Base-by-base conservation (phyloP, 2,113 vertebrate genomes). In the Sceloporus tristichus region DNA sequence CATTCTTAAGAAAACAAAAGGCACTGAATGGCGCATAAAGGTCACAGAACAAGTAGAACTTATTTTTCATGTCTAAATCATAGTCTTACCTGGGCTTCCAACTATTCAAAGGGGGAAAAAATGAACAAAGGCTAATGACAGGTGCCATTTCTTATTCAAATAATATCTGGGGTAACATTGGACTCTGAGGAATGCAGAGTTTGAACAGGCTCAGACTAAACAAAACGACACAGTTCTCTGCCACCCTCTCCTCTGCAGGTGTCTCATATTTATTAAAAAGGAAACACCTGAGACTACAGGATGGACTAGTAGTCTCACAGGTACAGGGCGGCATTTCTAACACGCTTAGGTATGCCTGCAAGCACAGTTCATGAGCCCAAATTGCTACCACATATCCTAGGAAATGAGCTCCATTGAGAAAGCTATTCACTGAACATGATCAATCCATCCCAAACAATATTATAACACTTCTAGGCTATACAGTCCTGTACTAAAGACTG, bases 131-230 rank as follows among this genome's bases (percentile, higher is more conserved):
- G 91, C 95, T 96, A 96, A 95, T 95, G 94, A 95, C 96, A 96
- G 93, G 91, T 91, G 91, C 93, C 90, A 89, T 95, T 96, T 96
- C 93, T 92, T 94, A 95, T 96, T 93, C 96, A 95, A 96, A 96
- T 96, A 96, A 96, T 91, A 92, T 90, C 94, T 91, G 92, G 91
- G 94, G 94, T 92, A 94, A 94, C 53, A 87, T 82, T 86, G 65
- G 92, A 91, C 62, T 34, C 86, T 89, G 91, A 96, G 94, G 96
- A 97, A 96, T 96, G 96, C 83, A 93, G 80, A 91, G 91, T 93
- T 92, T 95, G 93, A 93, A 96, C 95, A 94, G 94, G 90, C 88
- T 92, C 54, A 90, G 79, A 90, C 92, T 95, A 96, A 96, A 96
- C 95, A 95, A 95, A 96, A 96, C 91, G 94, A 90, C 86, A 75